Evolutionary conservation across 2,888 invertebrate species (phyloP), one percentile per base, ranked within the genome.

Genomic region (Drosophila sordidapex): DNA sequence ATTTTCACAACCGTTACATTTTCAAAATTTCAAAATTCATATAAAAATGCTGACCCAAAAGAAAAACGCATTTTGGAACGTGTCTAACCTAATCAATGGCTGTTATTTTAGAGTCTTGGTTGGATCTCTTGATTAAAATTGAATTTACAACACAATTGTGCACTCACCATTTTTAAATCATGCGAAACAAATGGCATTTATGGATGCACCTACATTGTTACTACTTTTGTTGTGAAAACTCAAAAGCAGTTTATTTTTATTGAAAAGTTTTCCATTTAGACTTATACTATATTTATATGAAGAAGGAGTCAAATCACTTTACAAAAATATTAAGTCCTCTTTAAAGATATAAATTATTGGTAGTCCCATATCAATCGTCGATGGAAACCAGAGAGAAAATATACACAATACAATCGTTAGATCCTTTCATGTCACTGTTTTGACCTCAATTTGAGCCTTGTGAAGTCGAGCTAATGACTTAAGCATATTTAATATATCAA

Each of bases 401-500:
- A 3, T 3, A 4, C 31, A 8, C 21, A 18, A 18, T 5, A 27
- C n/a, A 36, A 53, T 36, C 35, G 15, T 21, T 33, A 38, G 4
- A 7, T 2, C 15, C 6, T 2, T 5, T 38, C 13, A 8, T 3
- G n/a, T 13, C 40, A 57, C 10, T 43, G 29, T 49, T 62, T 46
- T 35, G 38, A 2, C 8, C 46, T 33, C 52, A 72, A 56, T 67
- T 67, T 68, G 54, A 21, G 78, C 52, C 54, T 46, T 61, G 64
- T 66, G 57, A 57, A 68, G 65, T 63, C 70, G 61, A 72, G 68
- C 65, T 40, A 33, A 33, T 33, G 11, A 33, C 68, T 57, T 66
- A 64, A 75, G 68, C 69, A 72, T 71, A 82, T 82, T 82, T 72
- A 67, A 76, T 51, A 69, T 73, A 67, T 75, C 63, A 75, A 73